Evolutionary conservation across 1,140 invertebrate species (phyloP), one percentile per base, ranked within the genome.

Genomic region (Hycleus cichorii): DNA sequence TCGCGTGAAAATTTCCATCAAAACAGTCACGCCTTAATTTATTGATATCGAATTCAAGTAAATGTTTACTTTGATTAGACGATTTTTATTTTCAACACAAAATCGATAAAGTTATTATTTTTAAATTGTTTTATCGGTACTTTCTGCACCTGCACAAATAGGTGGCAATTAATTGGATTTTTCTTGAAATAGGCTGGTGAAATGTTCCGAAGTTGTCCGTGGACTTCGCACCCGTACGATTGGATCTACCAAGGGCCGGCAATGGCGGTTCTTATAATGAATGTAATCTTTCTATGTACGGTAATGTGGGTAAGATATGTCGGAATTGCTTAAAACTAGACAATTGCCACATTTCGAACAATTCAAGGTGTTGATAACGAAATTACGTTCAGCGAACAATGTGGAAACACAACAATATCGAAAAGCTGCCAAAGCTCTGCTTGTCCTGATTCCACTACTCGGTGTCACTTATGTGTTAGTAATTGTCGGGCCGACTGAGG

Each of bases 291-390:
- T 74, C 83, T 96, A 25, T 79, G 86, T 64, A 86, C 87, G 74
- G 95, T 97, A 64, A 94, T 97, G 87, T 93, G 91, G 90, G 91
- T 91, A 64, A 81, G 86, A 38, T n/a, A n/a, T 32, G 10, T 10
- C 4, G 9, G 4, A 12, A 53, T 11, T 9, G 25, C 2, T 84
- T 49, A 52, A 42, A 5, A 11, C 6, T 25, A 11, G 10, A 46
- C 4, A 40, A n/a, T 27, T 26, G n/a, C 10, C 7, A 2, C 24
- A 32, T 32, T 32, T 32, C 32, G 32, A 39, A 25, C 25, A 40
- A 24, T 48, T 56, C 8, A 64, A 91, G 89, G 88, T 95, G n/a
- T 77, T 96, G 45, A 93, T 96, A 64, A 96, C 92, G 6, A 95
- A 96, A 71, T 78, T 95, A 9, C 81, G 90, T 47, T 92, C 90